These are phyloP conservation scores for Anarhynchus alexandrinus DNA, from an alignment of 2,113 vertebrate genomes.

Conservation along the genomic window DNA sequence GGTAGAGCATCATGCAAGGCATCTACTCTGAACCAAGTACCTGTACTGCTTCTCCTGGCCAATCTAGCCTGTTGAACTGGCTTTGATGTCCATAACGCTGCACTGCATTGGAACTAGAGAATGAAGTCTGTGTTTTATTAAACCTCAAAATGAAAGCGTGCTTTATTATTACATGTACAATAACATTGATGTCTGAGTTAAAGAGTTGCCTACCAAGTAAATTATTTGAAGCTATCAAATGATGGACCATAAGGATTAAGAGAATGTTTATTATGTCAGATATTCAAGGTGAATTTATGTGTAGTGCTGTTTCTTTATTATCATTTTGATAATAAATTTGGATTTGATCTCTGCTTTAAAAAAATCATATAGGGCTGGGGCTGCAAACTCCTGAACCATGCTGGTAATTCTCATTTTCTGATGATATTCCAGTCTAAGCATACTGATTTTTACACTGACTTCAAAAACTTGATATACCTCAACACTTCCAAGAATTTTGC, in stretches of 20 bases:
- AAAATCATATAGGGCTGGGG: neutral
- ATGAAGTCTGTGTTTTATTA: neutral
- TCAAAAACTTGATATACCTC: neutral
- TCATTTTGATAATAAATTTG: neutral
- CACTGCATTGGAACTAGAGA: neutral
- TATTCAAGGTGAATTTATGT: neutral
- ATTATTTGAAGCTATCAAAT: neutral
- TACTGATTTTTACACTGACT: neutral
- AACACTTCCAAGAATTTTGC: neutral
- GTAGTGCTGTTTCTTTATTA: neutral
- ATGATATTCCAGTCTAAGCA: neutral
- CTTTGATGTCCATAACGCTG: neutral
- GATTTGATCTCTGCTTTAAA: neutral
- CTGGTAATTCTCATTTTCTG: neutral
- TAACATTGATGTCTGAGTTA: neutral
- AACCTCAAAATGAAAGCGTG: neutral
- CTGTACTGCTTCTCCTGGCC: neutral
- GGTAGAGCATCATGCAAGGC: neutral
- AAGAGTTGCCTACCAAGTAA: neutral
- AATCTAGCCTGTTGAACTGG: neutral
- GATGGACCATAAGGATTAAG: neutral
- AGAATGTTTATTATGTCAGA: neutral
- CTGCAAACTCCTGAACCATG: neutral
- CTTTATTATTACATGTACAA: neutral
- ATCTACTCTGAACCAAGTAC: neutral